phyloP scores from a whole-genome alignment of 2,888 invertebrate species.

The Parnassius glacialis region DNA sequence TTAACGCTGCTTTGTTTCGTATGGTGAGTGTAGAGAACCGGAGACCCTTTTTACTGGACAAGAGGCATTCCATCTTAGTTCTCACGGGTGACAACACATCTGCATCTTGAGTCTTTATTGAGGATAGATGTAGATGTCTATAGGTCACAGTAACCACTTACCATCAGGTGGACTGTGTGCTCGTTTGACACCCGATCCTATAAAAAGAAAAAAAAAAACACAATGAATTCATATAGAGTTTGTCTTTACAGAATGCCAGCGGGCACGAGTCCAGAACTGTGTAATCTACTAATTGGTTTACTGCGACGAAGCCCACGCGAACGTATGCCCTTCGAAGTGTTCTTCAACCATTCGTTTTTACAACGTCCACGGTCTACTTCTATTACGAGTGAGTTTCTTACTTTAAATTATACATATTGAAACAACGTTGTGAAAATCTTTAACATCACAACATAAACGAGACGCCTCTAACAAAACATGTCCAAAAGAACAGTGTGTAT shows the following conservation, averaged over 20 bases:
- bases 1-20: no score
- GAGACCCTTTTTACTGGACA: no score
- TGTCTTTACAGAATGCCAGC: constrained; percentile 89
- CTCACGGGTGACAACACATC: no score
- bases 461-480: neutral
- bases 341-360: constrained; percentile 96
- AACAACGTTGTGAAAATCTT: neutral
- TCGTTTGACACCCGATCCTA: no score
- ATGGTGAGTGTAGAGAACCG: no score
- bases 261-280: constrained; percentile 94
- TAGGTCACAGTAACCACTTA: no score
- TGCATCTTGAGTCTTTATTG: no score
- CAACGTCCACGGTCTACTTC: constrained; percentile 82
- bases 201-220: no score
- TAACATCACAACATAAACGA: constrained; percentile 5
- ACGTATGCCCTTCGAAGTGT: constrained; percentile 96
- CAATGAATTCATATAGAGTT: constrained; percentile 5
- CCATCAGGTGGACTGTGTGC: no score
- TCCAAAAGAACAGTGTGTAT: neutral
- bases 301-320: constrained; percentile 96
- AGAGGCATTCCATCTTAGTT: no score
- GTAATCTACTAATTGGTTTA: constrained; percentile 91
- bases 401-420: neutral
- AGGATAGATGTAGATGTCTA: no score
- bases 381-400: constrained; percentile 63